Conservation (phyloP, 2,113 vertebrate species). For the Phaetusa simplex region DNA sequence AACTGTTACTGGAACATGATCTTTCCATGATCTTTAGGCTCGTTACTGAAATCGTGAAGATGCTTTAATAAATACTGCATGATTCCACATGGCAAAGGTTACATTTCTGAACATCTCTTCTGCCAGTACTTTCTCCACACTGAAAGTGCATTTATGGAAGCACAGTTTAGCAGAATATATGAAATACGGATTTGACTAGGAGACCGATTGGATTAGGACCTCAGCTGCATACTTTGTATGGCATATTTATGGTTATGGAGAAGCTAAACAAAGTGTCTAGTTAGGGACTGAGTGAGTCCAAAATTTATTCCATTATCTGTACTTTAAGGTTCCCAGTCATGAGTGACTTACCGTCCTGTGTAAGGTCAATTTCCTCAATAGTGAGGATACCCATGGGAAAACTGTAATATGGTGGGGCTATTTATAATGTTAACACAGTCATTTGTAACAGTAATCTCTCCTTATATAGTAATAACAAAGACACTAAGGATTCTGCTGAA, state of each 20-base stretch:
- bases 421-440: slow-evolving; percentile 6
- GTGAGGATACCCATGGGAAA: slow-evolving; percentile 4
- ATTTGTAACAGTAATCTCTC: slow-evolving; percentile 27
- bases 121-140: not conserved
- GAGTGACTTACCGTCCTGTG: not conserved
- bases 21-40: not conserved
- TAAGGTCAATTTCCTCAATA: slow-evolving; percentile 28
- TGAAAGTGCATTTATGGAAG: not conserved
- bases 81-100: not conserved
- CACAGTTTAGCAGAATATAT: not conserved
- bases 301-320: slow-evolving; percentile 15
- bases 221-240: not conserved
- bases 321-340: not conserved
- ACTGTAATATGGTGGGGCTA: not conserved
- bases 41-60: not conserved
- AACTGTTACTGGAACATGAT: not conserved
- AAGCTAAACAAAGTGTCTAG: not conserved
- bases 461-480: slow-evolving; percentile 22
- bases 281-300: not conserved
- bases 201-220: not conserved
- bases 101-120: not conserved
- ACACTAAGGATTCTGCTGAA: not conserved
- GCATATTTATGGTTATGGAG: not conserved
- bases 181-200: not conserved
- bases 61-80: not conserved